Base-by-base conservation (phyloP, 2,113 vertebrate genomes). In the Catharus fuscescens region DNA sequence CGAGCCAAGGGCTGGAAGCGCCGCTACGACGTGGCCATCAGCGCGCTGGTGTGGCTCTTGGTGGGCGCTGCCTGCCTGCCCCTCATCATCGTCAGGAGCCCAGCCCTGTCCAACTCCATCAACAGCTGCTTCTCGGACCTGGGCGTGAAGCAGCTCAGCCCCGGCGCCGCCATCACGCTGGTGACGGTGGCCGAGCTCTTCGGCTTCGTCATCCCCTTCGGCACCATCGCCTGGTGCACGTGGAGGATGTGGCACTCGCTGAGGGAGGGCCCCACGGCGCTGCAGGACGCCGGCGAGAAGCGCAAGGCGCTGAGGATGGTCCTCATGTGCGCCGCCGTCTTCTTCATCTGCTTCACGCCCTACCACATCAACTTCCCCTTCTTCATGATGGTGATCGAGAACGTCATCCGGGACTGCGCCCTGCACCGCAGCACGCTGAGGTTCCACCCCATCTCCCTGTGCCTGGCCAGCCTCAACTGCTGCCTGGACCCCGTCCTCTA, bases 351-450 rank as follows among this genome's bases (percentile, higher is more conserved):
- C 93, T 99, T 99, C 61, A 97, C 97, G 6, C 99, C 98, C 13
- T 99, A 99, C 93, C 98, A 99, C 77, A 81, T 99, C 84, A 99
- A 98, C 97, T 99, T 99, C 89, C 93, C 98, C 23, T 94, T 99
- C 60, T 99, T 99, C 93, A 92, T 99, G 95, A 97, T 99, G 98
- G 98, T 98, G 45, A 98, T 96, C 3, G 98, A 99, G 96, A 62
- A 85, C 15, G 31, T 98, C 67, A 92, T 99, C 86, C 78, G 40
- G 10, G 94, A 98, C 92, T 99, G 98, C 23, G 71, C 89, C 0
- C 18, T 98, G 14, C 91, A 69, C 44, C 87, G 91, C 23, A 97
- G 72, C 5, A 95, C 98, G 14, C 77, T 47, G 24, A 96, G 92
- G 66, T 98, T 99, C 89, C 99, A 99, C 93, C 98, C 98, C 1